Evolutionary conservation across 2,888 invertebrate genomes (phyloP), one percentile per base, ranked within the genome.

Genomic region (Yponomeuta plumbellus): DNA sequence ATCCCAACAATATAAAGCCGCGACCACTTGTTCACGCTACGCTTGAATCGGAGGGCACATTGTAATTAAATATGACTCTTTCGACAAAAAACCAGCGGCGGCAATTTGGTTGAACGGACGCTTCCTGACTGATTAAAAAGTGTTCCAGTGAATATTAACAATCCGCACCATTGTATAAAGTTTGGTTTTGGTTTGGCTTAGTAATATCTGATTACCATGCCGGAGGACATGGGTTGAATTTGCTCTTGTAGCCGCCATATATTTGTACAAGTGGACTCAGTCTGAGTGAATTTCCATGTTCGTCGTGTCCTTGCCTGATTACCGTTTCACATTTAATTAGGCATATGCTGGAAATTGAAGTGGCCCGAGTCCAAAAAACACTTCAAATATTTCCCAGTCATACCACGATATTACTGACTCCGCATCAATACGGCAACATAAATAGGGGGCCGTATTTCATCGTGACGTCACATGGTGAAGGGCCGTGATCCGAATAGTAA

Each of bases 381-480:
- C 44, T 52, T 17, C 44, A 52, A 52, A 17, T 52, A n/a, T 26
- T 34, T 26, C 4, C 26, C 6, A 13, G 10, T 13, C 26, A 61
- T 6, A n/a, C 2, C 11, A 17, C 17, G 17, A n/a, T 34, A n/a
- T 17, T 26, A 61, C 10, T 26, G n/a, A 61, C 13, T 61, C 11
- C n/a, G 61, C 58, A 20, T 11, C 11, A 21, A 21, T 20, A 11
- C n/a, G 3, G 21, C 21, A 5, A 58, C 58, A 22, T 20, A 80
- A 80, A 80, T 78, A 78, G 71, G 76, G 70, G 67, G 66, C 73
- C 70, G 72, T 77, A 83, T 84, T 81, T 79, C 44, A 77, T 84
- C 82, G 81, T 76, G 78, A 81, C 84, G 79, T 83, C 84, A 84
- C 84, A 83, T 83, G 85, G 73, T 63, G 63, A 63, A 63, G 63